A percentile compares a stretch with the other conserved stretches of the same genome.
Conservation (phyloP, 2,797 vertebrate species). For the Pangasius larnaudii region DNA sequence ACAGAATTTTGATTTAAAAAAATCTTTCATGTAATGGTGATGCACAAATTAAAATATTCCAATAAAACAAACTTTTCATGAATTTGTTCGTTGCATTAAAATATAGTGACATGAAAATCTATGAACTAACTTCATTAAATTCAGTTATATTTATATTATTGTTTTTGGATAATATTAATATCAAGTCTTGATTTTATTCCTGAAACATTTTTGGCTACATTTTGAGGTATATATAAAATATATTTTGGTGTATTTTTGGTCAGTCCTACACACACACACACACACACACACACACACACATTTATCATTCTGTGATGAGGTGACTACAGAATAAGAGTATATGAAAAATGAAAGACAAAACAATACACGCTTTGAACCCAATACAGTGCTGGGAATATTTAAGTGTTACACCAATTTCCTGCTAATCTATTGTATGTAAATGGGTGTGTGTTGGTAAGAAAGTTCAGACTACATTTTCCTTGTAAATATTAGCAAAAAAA, state of each 20-base stretch:
- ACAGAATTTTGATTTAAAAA: not conserved
- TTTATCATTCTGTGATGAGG: not conserved
- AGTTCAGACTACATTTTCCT: not conserved
- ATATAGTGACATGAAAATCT: too few relatives aligned
- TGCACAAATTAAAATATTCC: not conserved
- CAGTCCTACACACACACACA: not conserved
- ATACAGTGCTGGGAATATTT: not conserved
- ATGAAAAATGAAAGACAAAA: not conserved
- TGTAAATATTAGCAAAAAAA: not conserved
- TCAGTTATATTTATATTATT: too few relatives aligned
- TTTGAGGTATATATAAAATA: not conserved
- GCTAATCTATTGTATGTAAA: not conserved
- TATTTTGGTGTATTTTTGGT: not conserved
- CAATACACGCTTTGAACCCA: not conserved
- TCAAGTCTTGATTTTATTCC: not conserved
- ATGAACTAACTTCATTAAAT: too few relatives aligned
- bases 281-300: constrained; percentile 47
- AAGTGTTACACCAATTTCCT: not conserved
- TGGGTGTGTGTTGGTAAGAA: not conserved
- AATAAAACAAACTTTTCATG: too few relatives aligned
- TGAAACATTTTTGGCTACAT: not conserved
- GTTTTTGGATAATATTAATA: too few relatives aligned
- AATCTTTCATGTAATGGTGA: not conserved
- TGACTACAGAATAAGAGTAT: not conserved
- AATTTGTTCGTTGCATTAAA: too few relatives aligned